Base-by-base conservation (phyloP, 2,113 vertebrate species). In the Vicugna pacos region DNA sequence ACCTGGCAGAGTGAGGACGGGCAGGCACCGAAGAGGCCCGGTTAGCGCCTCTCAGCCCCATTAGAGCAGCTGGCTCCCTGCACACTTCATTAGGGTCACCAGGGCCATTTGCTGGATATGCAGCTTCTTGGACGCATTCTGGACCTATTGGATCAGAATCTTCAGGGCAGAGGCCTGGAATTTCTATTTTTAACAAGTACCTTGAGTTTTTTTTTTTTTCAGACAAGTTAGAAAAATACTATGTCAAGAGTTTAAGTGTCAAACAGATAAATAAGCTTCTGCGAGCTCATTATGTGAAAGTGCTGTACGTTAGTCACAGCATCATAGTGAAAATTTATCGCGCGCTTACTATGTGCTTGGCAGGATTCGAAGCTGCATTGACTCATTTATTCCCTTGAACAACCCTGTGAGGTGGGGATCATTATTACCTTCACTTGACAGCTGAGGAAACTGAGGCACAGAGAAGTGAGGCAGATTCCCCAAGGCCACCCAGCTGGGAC, bases 271-370 rank as follows among this genome's bases (percentile, higher is more conserved):
- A 30, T 67, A 75, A 76, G 70, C 28, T 84, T 85, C 54, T 50
- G 42, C 72, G 87, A 94, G 42, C 48, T 89, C 30, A 54, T 91
- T 46, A 73, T 67, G 28, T 93, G 84, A 76, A 87, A 76, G 22
- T 35, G 17, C 46, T 75, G 1, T 26, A 2, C 54, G 54, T 70
- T 67, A 64, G 93, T 73, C 62, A 93, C 67, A 35, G 76, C 54
- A 26, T 85, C 20, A 4, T 26, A 73, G 58, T 46, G 86, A 95
- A 60, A 77, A 38, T 60, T 16, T 80, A 69, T 69, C 8, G 56
- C 50, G 56, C 7, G 62, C 48, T 95, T 56, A 85, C 30, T 80
- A 15, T 26, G 20, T 19, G 11, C 28, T 20, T 72, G 56, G 46
- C 35, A 91, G 4, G 26, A 30, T 22, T 81, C 85, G 14, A 80